A percentile compares a stretch with the other conserved stretches of the same genome.
Conservation (phyloP, 2,113 vertebrate species). For the Cyanoramphus novaezelandiae region DNA sequence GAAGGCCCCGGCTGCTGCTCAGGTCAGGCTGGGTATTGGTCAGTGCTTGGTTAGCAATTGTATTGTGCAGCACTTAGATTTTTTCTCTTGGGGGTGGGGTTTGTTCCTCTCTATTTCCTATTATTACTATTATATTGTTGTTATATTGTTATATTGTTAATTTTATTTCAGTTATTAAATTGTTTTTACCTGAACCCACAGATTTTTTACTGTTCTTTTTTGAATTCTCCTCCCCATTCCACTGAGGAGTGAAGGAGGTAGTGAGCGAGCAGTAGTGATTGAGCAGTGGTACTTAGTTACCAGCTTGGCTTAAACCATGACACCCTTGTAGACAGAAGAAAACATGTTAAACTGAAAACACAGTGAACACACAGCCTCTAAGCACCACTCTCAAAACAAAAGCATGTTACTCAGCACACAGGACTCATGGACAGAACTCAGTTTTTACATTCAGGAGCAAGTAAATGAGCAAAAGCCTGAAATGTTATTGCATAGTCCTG, state of each 20-base stretch:
- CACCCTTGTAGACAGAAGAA: neutral
- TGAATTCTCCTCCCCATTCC: neutral
- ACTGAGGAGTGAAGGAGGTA: neutral
- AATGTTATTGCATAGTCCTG: neutral
- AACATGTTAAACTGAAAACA: neutral
- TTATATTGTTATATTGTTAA: neutral
- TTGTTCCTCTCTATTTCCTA: neutral
- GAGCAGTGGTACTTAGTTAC: neutral
- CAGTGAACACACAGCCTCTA: neutral
- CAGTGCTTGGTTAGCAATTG: neutral
- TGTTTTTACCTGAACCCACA: neutral
- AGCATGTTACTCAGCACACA: rapidly evolving
- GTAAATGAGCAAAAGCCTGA: neutral
- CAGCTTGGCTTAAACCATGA: neutral
- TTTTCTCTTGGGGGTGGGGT: neutral
- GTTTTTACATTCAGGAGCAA: neutral
- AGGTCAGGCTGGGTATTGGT: neutral
- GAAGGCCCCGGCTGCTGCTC: neutral
- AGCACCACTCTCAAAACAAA: neutral
- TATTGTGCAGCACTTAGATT: neutral
- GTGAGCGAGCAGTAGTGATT: neutral
- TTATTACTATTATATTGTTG: neutral
- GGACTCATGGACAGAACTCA: neutral
- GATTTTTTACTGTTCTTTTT: neutral
- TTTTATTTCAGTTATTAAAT: neutral